Conservation (phyloP, 2,888 invertebrate genomes). For the Ennomos quercinarius region DNA sequence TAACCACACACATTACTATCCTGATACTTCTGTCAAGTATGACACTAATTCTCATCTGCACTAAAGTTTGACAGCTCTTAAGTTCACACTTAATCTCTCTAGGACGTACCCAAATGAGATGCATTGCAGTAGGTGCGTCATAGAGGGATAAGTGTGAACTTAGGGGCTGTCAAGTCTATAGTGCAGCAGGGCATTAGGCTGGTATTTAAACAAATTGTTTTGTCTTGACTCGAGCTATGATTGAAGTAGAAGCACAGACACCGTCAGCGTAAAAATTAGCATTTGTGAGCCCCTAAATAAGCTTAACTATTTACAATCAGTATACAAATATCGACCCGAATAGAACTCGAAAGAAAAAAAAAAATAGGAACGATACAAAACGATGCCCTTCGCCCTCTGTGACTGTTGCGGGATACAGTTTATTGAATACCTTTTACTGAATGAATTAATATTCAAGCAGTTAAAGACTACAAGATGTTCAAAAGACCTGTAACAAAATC, state of each 20-base stretch:
- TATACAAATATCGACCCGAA: slow-evolving; percentile 81
- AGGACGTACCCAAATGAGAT: no score
- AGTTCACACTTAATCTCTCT: no score
- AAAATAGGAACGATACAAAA: slow-evolving; percentile 85
- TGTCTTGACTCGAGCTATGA: slow-evolving; percentile 27
- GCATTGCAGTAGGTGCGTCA: no score
- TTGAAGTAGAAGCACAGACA: slow-evolving; percentile 42
- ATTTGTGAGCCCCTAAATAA: slow-evolving; percentile 68
- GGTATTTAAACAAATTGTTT: not conserved
- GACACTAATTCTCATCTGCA: no score
- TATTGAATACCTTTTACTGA: slow-evolving; percentile 15
- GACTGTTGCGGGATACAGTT: slow-evolving; percentile 46
- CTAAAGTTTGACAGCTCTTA: no score
- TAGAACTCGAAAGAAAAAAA: slow-evolving; percentile 81
- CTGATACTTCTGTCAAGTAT: not conserved
- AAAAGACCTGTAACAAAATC: no score
- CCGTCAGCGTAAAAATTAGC: slow-evolving; percentile 46
- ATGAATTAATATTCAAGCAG: no score
- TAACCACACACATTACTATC: slow-evolving; percentile 12
- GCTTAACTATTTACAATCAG: slow-evolving; percentile 83
- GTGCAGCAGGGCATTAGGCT: no score
- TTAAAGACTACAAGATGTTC: no score
- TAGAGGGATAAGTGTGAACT: no score
- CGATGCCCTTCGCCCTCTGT: slow-evolving; percentile 58
- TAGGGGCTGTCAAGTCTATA: no score